Percentiles rank a stretch among this genome's conserved stretches.
phyloP scores from a whole-genome alignment of 2,888 invertebrate species.

The Drosophila phalerata region DNA sequence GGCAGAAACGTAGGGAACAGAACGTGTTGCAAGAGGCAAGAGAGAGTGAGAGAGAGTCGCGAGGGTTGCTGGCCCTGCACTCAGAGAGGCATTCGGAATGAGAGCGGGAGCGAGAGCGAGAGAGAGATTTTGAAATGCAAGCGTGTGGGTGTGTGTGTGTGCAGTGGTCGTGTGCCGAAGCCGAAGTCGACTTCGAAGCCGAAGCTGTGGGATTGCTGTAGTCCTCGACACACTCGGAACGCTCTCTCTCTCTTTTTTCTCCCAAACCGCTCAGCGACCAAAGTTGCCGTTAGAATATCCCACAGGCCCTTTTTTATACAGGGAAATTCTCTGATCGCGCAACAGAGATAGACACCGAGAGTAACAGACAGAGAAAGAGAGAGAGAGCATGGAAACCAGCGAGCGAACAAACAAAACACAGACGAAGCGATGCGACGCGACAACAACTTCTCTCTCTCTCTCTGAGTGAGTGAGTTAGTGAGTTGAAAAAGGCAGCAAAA shows the following conservation, averaged over 20 bases:
- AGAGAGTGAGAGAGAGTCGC: slow-evolving; percentile 36
- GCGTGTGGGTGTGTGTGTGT: slow-evolving; percentile 46
- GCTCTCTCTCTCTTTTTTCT: slow-evolving; percentile 3
- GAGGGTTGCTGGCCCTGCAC: slow-evolving; percentile 68
- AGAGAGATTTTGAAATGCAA: slow-evolving; percentile 24
- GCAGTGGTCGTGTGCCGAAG: slow-evolving; percentile 62
- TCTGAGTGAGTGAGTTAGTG: slow-evolving; percentile 25
- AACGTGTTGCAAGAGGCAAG: slow-evolving; percentile 35
- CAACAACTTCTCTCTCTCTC: slow-evolving; percentile 39
- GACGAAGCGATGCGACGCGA: slow-evolving; percentile 32
- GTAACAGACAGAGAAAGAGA: slow-evolving; percentile 10
- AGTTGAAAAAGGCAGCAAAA: slow-evolving; percentile 51
- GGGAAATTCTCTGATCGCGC: slow-evolving; percentile 65
- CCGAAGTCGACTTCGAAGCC: slow-evolving; percentile 3
- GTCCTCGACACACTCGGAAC: slow-evolving; percentile 48
- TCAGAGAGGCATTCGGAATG: slow-evolving; percentile 22
- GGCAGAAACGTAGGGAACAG: slow-evolving; percentile 73
- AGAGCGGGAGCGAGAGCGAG: slow-evolving; percentile 33
- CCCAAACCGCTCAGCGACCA: slow-evolving; percentile 2
- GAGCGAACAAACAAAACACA: slow-evolving; percentile 49
- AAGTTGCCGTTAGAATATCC: slow-evolving; percentile 71
- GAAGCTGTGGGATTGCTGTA: slow-evolving; percentile 45
- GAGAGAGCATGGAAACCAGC: slow-evolving; percentile 8
- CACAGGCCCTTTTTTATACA: slow-evolving; percentile 60
- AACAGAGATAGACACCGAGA: slow-evolving; percentile 34